These are phyloP conservation scores for Oscheius onirici DNA, from an alignment of 2,888 invertebrate species.

Conservation along the genomic window DNA sequence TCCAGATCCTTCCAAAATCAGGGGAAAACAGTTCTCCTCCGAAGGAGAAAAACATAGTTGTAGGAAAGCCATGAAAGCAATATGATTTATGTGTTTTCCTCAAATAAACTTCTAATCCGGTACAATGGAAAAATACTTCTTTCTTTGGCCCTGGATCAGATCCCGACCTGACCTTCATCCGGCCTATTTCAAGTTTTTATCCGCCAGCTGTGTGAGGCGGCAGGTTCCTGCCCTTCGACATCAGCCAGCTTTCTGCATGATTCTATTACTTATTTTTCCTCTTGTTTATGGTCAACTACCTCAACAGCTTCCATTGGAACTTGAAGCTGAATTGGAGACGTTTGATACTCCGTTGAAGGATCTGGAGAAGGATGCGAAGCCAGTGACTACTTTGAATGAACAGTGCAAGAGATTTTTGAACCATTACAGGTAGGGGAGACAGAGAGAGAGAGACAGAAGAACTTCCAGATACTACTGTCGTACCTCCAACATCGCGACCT, in stretches of 20 bases:
- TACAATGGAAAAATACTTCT: no score
- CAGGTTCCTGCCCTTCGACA: conserved; percentile 14
- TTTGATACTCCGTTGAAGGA: conserved; percentile 62
- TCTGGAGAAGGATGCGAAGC: conserved; percentile 58
- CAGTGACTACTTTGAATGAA: conserved; percentile 60
- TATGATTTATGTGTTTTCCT: no score
- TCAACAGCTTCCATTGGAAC: conserved; percentile 27
- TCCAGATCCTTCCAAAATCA: no score
- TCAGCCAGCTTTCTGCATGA: not conserved
- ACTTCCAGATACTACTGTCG: conserved; percentile 60
- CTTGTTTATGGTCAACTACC: not conserved
- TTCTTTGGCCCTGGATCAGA: no score
- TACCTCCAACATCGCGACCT: conserved; percentile 62
- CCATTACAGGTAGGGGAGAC: conserved; percentile 54
- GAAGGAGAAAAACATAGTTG: no score
- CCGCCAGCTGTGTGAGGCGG: not conserved
- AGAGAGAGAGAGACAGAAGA: not conserved
- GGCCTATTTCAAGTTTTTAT: conserved; percentile 14
- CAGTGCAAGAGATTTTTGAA: conserved; percentile 62
- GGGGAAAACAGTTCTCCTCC: no score
- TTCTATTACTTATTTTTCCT: not conserved
- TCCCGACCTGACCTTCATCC: not conserved
- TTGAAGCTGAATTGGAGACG: conserved; percentile 54
- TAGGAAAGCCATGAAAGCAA: no score
- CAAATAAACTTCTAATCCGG: no score